A percentile compares a stretch with the other conserved stretches of the same genome.
These are phyloP conservation scores for Cirrhinus molitorella DNA, from an alignment of 2,797 vertebrate species.

Conservation along the genomic window DNA sequence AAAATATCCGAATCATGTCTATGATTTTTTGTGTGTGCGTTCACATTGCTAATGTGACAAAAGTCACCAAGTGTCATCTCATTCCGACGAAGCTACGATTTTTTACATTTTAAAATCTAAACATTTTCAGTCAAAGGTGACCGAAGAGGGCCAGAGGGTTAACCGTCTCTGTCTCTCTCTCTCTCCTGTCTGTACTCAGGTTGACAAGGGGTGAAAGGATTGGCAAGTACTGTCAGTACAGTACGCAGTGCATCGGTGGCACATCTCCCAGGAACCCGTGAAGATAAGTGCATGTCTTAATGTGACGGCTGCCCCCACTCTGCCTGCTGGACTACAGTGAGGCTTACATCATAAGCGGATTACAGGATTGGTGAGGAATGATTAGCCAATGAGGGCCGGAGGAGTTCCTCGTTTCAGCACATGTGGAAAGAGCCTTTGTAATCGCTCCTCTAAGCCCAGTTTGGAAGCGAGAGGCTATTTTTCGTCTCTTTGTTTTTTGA, in stretches of 20 bases:
- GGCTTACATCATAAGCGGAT: constrained; percentile 76
- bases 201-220: neutral
- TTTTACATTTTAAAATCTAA: no score
- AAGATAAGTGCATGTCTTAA: constrained; percentile 29
- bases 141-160: no score
- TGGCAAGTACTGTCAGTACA: constrained; percentile 11
- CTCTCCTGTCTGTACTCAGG: neutral
- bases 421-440: constrained; percentile 3
- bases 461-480: neutral
- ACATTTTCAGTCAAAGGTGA: no score
- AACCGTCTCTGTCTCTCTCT: no score
- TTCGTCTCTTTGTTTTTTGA: neutral
- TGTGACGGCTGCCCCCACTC: constrained; percentile 46
- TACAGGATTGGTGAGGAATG: constrained; percentile 72
- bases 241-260: neutral
- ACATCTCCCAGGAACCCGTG: constrained; percentile 4
- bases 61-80: no score
- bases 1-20: no score
- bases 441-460: constrained; percentile 5
- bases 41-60: no score
- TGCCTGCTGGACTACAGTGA: constrained; percentile 44
- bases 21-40: no score
- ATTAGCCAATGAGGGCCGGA: constrained; percentile 72
- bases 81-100: no score
- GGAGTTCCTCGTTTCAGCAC: constrained; percentile 45